Evolutionary conservation across 1,140 invertebrate genomes (phyloP), one percentile per base, ranked within the genome.

Genomic region (Eumaeus atala): DNA sequence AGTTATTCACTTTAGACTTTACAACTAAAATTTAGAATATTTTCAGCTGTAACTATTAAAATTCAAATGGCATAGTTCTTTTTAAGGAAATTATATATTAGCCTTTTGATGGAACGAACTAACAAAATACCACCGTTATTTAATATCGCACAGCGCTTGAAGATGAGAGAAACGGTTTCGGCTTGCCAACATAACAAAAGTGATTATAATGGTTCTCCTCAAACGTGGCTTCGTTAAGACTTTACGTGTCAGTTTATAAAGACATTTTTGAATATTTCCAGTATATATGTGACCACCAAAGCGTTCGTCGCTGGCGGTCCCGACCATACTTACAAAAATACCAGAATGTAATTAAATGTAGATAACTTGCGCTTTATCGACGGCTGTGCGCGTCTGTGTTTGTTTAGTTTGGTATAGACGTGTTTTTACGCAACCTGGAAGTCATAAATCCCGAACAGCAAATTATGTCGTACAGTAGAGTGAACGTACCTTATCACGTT

Each of bases 341-440:
- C 83, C 83, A 44, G 70, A 81, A 81, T 78, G 83, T 84, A 84
- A 86, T 86, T 83, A 86, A 86, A 86, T 82, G 77, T 77, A 79
- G 75, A 82, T 85, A 85, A 79, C 82, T 82, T 81, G 74, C 74
- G 71, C 80, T 86, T 86, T 86, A 86, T 82, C 77, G 80, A 77
- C 80, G 83, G 77, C 66, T 84, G 80, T 75, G 73, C 77, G 72
- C 74, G 74, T 67, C 74, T 77, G 74, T 86, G 78, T 86, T 84
- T 84, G 78, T 84, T 80, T 83, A 84, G 74, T 83, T 74, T 74
- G 67, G 81, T 83, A 78, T 83, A 81, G 72, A 77, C 74, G 81
- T 80, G 81, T 84, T 86, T 86, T 86, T 82, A 86, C 83, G 81
- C 79, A 80, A 83, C 83, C 81, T 83, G 83, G 83, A 86, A 86